Evolutionary conservation across 2,888 invertebrate species (phyloP).

Genomic region (Magallana nippona): DNA sequence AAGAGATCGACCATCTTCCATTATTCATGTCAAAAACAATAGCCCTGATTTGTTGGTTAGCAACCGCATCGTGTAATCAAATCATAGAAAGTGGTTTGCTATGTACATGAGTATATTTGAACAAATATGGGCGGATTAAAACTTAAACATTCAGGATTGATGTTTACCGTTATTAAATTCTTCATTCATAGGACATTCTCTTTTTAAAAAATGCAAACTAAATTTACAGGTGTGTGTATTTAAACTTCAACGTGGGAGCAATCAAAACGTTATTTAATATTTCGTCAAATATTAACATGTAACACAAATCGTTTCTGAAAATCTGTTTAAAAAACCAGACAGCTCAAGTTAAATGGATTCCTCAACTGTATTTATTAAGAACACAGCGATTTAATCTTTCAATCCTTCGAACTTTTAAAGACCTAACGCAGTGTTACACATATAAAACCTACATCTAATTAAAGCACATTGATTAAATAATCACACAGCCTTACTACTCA

Average conservation of each 20-base stretch:
- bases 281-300: background rate
- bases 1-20: background rate
- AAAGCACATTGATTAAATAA: background rate
- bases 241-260: too few relatives aligned
- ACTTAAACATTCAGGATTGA: too few relatives aligned
- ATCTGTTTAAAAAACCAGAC: slow-evolving; percentile 25
- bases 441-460: background rate
- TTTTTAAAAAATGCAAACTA: too few relatives aligned
- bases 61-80: background rate
- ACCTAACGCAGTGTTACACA: slow-evolving; percentile 9
- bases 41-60: slow-evolving; percentile 3
- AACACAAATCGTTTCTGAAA: background rate
- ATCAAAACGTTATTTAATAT: too few relatives aligned
- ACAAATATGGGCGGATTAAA: too few relatives aligned
- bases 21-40: slow-evolving; percentile 1
- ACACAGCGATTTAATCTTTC: background rate
- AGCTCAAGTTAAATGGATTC: slow-evolving; percentile 11
- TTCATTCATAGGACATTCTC: too few relatives aligned
- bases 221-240: too few relatives aligned
- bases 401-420: background rate
- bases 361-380: background rate
- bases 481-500: too few relatives aligned
- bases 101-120: background rate
- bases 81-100: background rate
- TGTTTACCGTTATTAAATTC: too few relatives aligned